A percentile compares a stretch with the other conserved stretches of the same genome.
phyloP scores from a whole-genome alignment of 2,113 vertebrate genomes.

The Trematomus loennbergii region DNA sequence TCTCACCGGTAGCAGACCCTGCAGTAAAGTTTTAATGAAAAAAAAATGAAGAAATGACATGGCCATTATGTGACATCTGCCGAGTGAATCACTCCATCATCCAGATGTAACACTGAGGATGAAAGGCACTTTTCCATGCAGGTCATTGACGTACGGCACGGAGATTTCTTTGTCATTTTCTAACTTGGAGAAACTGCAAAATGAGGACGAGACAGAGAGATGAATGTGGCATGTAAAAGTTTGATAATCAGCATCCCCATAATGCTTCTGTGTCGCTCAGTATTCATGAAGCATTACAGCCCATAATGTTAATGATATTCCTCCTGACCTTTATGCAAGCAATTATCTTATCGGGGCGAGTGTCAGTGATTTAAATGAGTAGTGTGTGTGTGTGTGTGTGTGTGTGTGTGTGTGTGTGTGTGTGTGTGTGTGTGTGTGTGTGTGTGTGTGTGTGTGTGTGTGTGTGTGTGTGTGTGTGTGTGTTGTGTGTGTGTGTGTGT shows the following conservation, averaged over 20 bases:
- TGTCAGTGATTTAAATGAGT: neutral
- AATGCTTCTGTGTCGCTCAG: neutral
- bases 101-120: slow-evolving; percentile 8
- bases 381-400: too few relatives aligned
- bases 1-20: slow-evolving; percentile 9
- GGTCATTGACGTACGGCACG: neutral
- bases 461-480: too few relatives aligned
- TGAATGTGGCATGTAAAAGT: too few relatives aligned
- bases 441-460: too few relatives aligned
- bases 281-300: neutral
- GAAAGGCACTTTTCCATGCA: neutral
- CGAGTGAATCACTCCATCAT: slow-evolving; percentile 13
- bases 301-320: neutral
- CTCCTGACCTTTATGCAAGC: slow-evolving; percentile 9
- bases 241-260: neutral
- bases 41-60: neutral
- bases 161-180: neutral
- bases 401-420: too few relatives aligned
- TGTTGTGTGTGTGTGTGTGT: too few relatives aligned
- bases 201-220: neutral
- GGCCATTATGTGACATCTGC: slow-evolving; percentile 17
- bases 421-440: too few relatives aligned
- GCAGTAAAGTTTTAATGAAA: neutral
- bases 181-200: neutral
- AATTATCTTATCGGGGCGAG: neutral